Evolutionary conservation across 1,140 invertebrate genomes (phyloP).

Genomic region (Hydropsyche tenuis): DNA sequence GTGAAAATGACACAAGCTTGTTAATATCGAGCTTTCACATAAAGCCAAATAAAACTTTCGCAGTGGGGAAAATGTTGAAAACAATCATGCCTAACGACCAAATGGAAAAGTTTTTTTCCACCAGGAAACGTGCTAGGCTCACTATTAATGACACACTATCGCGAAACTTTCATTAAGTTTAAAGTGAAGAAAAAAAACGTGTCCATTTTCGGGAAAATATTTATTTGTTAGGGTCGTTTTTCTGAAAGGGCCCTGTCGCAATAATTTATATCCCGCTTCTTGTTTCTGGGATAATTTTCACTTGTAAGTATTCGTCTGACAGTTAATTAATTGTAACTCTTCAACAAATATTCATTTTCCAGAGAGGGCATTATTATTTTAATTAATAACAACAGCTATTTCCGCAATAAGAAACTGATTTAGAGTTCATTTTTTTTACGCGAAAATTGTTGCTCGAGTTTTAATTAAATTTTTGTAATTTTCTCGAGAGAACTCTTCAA

Average conservation of each 20-base stretch:
- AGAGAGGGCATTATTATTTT: background rate
- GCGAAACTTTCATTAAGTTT: conserved; percentile 7
- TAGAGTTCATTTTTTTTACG: no score
- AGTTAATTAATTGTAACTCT: no score
- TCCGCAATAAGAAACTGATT: background rate
- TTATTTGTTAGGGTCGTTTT: no score
- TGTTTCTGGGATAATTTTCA: no score
- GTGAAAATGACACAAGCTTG: conserved; percentile 11
- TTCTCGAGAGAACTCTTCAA: no score
- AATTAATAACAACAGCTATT: background rate
- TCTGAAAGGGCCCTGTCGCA: no score
- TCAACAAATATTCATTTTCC: background rate
- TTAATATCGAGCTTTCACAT: background rate
- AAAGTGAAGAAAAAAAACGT: background rate
- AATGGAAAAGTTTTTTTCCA: conserved; percentile 15
- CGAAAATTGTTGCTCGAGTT: background rate
- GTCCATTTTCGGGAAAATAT: no score
- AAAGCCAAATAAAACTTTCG: conserved; percentile 5
- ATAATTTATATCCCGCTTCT: background rate
- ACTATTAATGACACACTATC: conserved; percentile 5
- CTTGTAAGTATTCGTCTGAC: no score
- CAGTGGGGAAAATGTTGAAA: background rate
- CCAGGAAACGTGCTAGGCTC: background rate
- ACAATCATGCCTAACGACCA: conserved; percentile 14
- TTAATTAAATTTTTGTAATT: conserved; percentile 2